Percentiles rank a stretch among this genome's conserved stretches.
These are phyloP conservation scores for Caerostris darwini DNA, from an alignment of 1,140 invertebrate genomes.

Conservation along the genomic window DNA sequence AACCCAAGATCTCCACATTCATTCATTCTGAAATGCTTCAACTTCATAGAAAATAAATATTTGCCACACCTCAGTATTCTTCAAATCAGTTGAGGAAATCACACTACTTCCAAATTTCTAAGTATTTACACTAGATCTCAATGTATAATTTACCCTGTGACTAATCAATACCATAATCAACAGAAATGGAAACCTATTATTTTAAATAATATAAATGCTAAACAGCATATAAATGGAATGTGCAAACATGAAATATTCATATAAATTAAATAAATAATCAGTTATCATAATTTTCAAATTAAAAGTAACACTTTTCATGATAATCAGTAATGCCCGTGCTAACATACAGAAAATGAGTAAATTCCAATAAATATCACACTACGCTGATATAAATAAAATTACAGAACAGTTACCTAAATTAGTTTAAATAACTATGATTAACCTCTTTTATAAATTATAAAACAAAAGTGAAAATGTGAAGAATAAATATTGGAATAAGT, in stretches of 20 bases:
- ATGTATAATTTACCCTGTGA: conserved; percentile 26
- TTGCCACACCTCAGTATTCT: background rate
- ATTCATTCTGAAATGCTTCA: conserved; percentile 11
- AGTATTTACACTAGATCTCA: conserved; percentile 24
- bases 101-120: background rate
- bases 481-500: too few relatives aligned
- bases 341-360: background rate
- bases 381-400: background rate
- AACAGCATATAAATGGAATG: conserved; percentile 49
- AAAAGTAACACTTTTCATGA: background rate
- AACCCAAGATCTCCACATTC: background rate
- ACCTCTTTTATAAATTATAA: background rate
- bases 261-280: conserved; percentile 1
- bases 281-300: background rate
- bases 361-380: background rate
- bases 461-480: too few relatives aligned
- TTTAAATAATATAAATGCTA: background rate
- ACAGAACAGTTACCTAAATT: background rate
- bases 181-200: background rate
- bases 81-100: background rate
- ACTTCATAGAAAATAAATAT: background rate
- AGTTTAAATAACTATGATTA: background rate
- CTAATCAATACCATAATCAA: background rate
- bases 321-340: background rate
- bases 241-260: background rate